A percentile compares a stretch with the other conserved stretches of the same genome.
These are phyloP conservation scores for Trypoxylon attenuatum DNA, from an alignment of 2,888 invertebrate genomes.

Conservation along the genomic window DNA sequence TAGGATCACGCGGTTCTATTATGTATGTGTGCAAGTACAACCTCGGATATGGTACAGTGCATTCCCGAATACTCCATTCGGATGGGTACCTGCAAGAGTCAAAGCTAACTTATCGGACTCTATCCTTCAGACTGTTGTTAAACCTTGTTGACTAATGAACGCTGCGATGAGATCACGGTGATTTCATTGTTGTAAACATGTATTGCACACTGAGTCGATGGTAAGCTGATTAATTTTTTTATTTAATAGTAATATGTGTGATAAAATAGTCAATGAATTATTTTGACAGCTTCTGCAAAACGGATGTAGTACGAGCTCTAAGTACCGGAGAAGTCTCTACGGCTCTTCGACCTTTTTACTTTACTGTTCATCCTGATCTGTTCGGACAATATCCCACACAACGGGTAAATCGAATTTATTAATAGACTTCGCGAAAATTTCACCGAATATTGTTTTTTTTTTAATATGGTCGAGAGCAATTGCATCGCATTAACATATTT, in stretches of 20 bases:
- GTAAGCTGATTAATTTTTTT: conserved; percentile 34
- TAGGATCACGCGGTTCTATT: no score
- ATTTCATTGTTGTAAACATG: conserved; percentile 42
- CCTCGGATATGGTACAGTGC: conserved; percentile 7
- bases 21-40: no score
- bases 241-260: background rate
- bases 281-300: conserved; percentile 62
- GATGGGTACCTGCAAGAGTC: conserved; percentile 19
- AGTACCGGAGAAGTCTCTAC: conserved; percentile 91
- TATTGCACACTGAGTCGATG: conserved; percentile 58
- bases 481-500: conserved; percentile 9
- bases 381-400: conserved; percentile 94
- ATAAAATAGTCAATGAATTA: background rate
- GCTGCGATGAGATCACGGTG: conserved; percentile 24
- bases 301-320: conserved; percentile 72
- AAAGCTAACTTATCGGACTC: no score
- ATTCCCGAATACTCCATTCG: conserved; percentile 11
- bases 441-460: background rate
- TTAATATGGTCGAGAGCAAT: background rate
- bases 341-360: conserved; percentile 94
- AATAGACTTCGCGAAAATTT: background rate
- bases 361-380: conserved; percentile 95
- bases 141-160: conserved; percentile 9
- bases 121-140: no score
- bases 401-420: conserved; percentile 78